These are phyloP conservation scores for Colossoma macropomum DNA, from an alignment of 2,113 vertebrate species.

Conservation along the genomic window DNA sequence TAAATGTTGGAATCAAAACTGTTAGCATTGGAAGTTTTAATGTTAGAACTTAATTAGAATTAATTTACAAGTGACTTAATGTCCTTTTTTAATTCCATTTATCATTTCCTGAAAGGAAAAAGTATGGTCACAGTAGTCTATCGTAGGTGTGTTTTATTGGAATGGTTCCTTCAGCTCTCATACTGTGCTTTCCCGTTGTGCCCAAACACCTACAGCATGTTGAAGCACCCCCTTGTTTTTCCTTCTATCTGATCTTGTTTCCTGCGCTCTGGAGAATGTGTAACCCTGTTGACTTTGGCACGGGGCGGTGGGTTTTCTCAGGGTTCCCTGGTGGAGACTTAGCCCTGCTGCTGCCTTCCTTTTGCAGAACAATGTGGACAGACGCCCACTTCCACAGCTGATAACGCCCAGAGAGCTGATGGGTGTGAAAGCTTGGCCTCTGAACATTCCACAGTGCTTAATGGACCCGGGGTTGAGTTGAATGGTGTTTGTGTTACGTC, in stretches of 20 bases:
- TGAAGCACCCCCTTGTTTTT: conserved; percentile 53
- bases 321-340: conserved; percentile 35
- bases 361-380: conserved; percentile 66
- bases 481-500: conserved; percentile 68
- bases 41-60: not conserved
- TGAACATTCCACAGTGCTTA: conserved; percentile 70
- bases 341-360: conserved; percentile 32
- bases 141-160: conserved; percentile 35
- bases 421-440: conserved; percentile 62
- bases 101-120: not conserved
- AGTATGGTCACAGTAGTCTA: not conserved
- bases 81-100: not conserved
- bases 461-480: conserved; percentile 59
- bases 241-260: conserved; percentile 64
- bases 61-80: not conserved
- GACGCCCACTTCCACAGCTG: conserved; percentile 72
- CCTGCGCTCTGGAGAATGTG: conserved; percentile 58
- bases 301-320: conserved; percentile 42
- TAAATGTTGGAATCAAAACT: not conserved
- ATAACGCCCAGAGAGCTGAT: conserved; percentile 62
- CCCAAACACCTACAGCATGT: conserved; percentile 44
- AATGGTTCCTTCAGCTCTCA: conserved; percentile 20
- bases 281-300: conserved; percentile 69
- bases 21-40: too few relatives aligned
- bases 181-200: conserved; percentile 42